Conservation (phyloP, 2,797 vertebrate species). For the Percopsis omiscomaycus region DNA sequence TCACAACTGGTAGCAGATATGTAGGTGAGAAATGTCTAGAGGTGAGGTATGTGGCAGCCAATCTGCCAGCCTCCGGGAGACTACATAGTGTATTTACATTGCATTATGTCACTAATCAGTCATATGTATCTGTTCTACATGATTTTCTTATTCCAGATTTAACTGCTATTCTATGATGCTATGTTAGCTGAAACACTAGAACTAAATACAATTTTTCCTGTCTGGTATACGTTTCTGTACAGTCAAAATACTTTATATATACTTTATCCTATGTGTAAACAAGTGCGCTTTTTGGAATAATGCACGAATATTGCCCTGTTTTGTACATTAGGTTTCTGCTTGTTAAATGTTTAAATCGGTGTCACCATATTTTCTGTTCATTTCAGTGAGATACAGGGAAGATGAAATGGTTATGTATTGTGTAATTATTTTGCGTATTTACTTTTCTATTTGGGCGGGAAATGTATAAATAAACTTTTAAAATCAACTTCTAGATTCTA, state of each 20-base stretch:
- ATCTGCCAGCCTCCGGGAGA: no score
- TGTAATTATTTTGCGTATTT: constrained; percentile 52
- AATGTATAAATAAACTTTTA: constrained; percentile 66
- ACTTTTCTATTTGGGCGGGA: constrained; percentile 63
- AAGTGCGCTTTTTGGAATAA: constrained; percentile 40
- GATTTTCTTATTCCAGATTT: constrained; percentile 15
- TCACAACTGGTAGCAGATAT: no score
- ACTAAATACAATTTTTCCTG: constrained; percentile 23
- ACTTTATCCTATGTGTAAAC: constrained; percentile 39
- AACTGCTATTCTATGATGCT: constrained; percentile 31
- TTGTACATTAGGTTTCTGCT: constrained; percentile 43
- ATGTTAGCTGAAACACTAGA: constrained; percentile 53
- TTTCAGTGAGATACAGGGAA: constrained; percentile 24
- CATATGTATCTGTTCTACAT: constrained; percentile 25
- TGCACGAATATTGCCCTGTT: constrained; percentile 30
- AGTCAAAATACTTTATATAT: constrained; percentile 50
- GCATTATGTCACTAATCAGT: constrained; percentile 15
- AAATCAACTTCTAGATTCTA: constrained; percentile 18
- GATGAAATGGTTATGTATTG: constrained; percentile 41
- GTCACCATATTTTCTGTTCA: constrained; percentile 21
- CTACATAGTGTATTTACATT: no score
- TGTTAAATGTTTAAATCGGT: constrained; percentile 39
- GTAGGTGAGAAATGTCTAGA: no score
- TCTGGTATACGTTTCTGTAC: constrained; percentile 50
- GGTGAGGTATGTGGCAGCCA: no score